phyloP scores from a whole-genome alignment of 2,888 invertebrate genomes.

The Erebia epiphron region DNA sequence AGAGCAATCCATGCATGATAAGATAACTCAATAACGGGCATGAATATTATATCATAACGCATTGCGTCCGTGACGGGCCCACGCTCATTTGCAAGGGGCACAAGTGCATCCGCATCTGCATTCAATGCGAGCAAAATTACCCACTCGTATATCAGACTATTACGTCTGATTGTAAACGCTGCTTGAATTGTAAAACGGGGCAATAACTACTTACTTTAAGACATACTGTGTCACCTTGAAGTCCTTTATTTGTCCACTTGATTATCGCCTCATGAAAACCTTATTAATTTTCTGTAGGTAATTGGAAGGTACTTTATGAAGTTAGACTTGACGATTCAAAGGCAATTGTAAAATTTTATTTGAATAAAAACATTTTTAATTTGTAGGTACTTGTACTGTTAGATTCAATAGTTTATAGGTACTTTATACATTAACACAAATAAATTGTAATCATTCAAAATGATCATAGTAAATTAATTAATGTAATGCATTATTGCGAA shows the following conservation, averaged over 20 bases:
- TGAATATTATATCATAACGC: conserved; percentile 35
- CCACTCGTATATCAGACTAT: conserved; percentile 68
- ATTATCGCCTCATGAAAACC: background rate
- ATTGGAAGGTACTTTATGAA: too few relatives aligned
- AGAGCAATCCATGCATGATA: background rate
- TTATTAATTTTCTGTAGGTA: background rate
- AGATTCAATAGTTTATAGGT: too few relatives aligned
- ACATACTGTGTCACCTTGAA: conserved; percentile 9
- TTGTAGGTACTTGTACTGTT: too few relatives aligned
- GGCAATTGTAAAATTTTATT: too few relatives aligned
- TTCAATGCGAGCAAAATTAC: conserved; percentile 43
- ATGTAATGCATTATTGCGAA: too few relatives aligned
- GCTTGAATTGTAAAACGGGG: conserved; percentile 51
- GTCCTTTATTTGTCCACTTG: background rate
- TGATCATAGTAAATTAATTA: too few relatives aligned
- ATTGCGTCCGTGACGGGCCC: conserved; percentile 46
- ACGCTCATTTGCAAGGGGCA: conserved; percentile 65
- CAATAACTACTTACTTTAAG: conserved; percentile 6
- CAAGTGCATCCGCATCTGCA: conserved; percentile 61
- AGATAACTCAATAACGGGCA: conserved; percentile 32
- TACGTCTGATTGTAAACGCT: conserved; percentile 71
- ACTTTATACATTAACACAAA: too few relatives aligned
- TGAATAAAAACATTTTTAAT: too few relatives aligned
- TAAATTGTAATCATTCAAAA: too few relatives aligned
- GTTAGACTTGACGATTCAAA: too few relatives aligned